Evolutionary conservation across 2,113 vertebrate species (phyloP).

Genomic region (Paraplagusia blochii): DNA sequence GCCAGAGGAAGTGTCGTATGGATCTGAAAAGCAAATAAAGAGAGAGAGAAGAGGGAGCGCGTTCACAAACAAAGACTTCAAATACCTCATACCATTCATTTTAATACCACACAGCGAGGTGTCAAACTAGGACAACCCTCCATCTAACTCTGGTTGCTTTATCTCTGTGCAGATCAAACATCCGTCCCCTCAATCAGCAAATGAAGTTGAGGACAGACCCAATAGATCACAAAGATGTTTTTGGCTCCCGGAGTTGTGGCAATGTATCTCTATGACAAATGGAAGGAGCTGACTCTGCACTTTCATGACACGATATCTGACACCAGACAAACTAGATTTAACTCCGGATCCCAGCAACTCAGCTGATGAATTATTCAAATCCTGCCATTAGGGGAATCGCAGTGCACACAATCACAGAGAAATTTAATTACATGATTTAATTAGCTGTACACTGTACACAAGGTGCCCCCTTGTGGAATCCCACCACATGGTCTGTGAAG

Average conservation of each 20-base stretch:
- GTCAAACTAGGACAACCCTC: conserved; percentile 14
- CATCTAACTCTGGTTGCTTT: conserved; percentile 21
- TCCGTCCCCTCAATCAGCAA: conserved; percentile 59
- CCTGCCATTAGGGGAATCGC: conserved; percentile 39
- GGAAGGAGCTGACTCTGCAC: conserved; percentile 46
- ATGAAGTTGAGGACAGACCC: conserved; percentile 34
- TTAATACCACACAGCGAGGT: conserved; percentile 32
- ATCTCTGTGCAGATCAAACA: conserved; percentile 67
- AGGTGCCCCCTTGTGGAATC: too few species aligned
- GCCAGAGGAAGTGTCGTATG: conserved; percentile 92
- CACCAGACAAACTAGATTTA: conserved; percentile 41
- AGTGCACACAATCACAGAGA: too few species aligned
- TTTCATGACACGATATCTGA: conserved; percentile 38
- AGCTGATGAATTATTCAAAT: conserved; percentile 60
- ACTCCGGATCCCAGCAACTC: conserved; percentile 37
- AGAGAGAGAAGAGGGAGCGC: not conserved
- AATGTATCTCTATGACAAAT: conserved; percentile 48
- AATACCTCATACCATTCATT: conserved; percentile 44
- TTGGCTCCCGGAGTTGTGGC: conserved; percentile 26
- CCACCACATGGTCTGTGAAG: too few species aligned
- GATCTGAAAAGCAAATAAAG: conserved; percentile 75
- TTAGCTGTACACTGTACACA: too few species aligned
- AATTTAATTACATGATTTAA: too few species aligned
- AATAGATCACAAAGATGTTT: conserved; percentile 47
- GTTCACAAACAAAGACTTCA: conserved; percentile 52